Evolutionary conservation across 2,888 invertebrate genomes (phyloP), one percentile per base, ranked within the genome.

Genomic region (Philhelius pedissequus): DNA sequence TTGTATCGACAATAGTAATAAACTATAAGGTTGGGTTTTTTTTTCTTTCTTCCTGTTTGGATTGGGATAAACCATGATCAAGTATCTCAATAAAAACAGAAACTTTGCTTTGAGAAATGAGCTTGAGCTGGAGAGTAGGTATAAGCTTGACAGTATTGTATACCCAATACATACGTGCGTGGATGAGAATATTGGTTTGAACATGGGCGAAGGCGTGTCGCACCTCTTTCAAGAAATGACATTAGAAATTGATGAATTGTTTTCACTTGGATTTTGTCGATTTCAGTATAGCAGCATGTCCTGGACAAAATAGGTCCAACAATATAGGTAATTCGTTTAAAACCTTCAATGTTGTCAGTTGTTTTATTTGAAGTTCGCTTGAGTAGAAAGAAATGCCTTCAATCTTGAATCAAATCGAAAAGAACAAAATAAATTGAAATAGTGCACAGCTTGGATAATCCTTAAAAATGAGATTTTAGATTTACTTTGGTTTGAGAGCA

Each of bases 231-330:
- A 45, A 66, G 45, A 73, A 77, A 77, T 73, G 82, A 62, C 71
- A 73, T 60, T 62, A 18, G 27, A 30, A 74, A 64, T 83, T 78
- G 83, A 78, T 74, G 74, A 74, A 83, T 78, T 56, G 78, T 64
- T 73, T 77, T 62, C 45, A 68, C 40, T 77, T 20, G 35, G 38
- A 60, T 40, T 71, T 45, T 15, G 38, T 35, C 40, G 48, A 54
- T 54, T 38, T 54, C 52, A 62, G 62, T 64, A 11, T n/a, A n/a
- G n/a, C n/a, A 64, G 7, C n/a, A 69, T 74, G 73, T 68, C 77
- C 35, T 35, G 20, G 13, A 62, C 40, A 11, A 52, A 62, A 40
- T 82, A 32, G 40, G 38, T 40, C 58, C 52, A 68, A 50, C 38
- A 22, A 50, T 45, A 64, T 45, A 64, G 48, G 64, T 64, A 64